A percentile compares a stretch with the other conserved stretches of the same genome.
Evolutionary conservation across 2,113 vertebrate genomes (phyloP).

Genomic region (Neotragus moschatus): DNA sequence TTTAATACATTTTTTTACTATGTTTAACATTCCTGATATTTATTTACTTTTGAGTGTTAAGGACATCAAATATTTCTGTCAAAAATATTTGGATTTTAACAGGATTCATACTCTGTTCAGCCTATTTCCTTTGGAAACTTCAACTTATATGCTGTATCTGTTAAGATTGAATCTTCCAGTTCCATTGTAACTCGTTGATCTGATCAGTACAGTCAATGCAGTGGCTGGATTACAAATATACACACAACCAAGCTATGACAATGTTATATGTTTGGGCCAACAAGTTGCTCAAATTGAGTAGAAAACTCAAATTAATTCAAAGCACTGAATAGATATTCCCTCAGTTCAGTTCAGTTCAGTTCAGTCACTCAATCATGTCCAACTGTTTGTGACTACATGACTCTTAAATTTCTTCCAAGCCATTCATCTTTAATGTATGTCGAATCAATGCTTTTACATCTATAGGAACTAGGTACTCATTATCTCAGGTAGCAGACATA

Average conservation of each 20-base stretch:
- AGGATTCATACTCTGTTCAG: background rate
- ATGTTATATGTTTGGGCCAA: background rate
- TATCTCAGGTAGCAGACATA: background rate
- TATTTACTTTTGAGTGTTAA: background rate
- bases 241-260: fast-evolving
- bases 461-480: background rate
- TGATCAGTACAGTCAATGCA: background rate
- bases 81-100: background rate
- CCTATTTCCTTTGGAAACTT: background rate
- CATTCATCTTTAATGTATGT: background rate
- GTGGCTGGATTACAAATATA: background rate
- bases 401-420: background rate
- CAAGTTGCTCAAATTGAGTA: background rate
- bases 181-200: background rate
- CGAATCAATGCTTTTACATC: background rate
- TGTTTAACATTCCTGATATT: background rate
- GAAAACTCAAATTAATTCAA: background rate
- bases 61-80: background rate
- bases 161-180: background rate
- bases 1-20: background rate
- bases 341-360: too few species aligned
- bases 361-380: too few species aligned
- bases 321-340: background rate
- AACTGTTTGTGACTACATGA: background rate
- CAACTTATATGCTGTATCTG: background rate